Base-by-base conservation (phyloP, 2,797 vertebrate species). In the Gambusia yucatana region DNA sequence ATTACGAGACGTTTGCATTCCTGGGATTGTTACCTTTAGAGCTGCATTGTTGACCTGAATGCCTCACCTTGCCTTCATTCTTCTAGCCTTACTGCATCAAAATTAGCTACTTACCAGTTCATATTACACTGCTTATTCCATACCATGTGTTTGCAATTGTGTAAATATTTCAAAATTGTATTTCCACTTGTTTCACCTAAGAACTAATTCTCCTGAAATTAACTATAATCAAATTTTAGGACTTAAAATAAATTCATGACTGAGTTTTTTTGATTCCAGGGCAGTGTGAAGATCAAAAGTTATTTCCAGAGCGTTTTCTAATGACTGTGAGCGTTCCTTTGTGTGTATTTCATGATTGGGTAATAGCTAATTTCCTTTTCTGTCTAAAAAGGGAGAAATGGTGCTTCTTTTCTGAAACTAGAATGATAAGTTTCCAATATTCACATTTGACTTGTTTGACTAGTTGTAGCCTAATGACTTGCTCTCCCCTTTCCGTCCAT, bases 311-410 rank as follows among this genome's bases (percentile, higher is more conserved):
- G 28, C 57, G 52, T 43, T 80, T 73, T 86, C 70, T 77, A 77
- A 79, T 76, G 76, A 82, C 74, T 79, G 76, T 43, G 57, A 65
- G 84, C 69, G 83, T 83, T 84, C 59, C 77, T 88, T 75, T 85
- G 75, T 84, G 63, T 82, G 84, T 87, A 82, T 72, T 17, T 63
- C 84, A 77, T 79, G 82, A 84, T 81, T 80, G 79, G 88, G 82
- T 75, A 89, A 89, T 79, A 84, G 81, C 84, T 85, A 75, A 59
- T 91, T 93, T 88, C 87, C 81, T 65, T 88, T 94, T 92, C 75
- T 25, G 76, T 94, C 84, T 93, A 93, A 94, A 93, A 96, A 96
- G 95, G 94, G 95, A 96, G 92, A 94, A 91, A 83, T 88, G 91
- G 92, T 92, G 92, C 93, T 95, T 94, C 92, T 70, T 71, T 91